Evolutionary conservation across 2,113 vertebrate genomes (phyloP), one percentile per base, ranked within the genome.

Genomic region (Struthio camelus): DNA sequence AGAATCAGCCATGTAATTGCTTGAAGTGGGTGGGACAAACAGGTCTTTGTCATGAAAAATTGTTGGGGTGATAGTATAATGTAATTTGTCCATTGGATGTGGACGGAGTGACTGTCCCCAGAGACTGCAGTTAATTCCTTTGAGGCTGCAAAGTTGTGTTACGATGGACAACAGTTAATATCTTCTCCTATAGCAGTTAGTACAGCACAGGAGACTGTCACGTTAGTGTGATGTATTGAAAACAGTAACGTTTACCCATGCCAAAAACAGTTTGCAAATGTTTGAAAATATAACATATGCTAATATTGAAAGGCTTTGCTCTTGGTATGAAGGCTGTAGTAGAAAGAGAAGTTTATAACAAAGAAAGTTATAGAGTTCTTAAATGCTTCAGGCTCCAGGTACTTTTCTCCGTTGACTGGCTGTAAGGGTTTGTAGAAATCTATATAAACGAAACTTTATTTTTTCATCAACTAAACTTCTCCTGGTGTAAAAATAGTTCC

Each of bases 11-110:
- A 28, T 61, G 4, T 0, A 28, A 11, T 36, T 14, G 11, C 3
- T 72, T 58, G 14, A 40, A 2, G 0, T 73, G 30, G 1, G 1
- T 14, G 25, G 9, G 28, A 25, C 25, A 19, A 22, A 9, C 16
- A 34, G 36, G 15, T n/a, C 2, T 64, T 42, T 7, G 20, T 58
- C 2, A 0, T 42, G n/a, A 67, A 16, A 27, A 75, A 9, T 36
- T 58, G 23, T 28, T 79, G 42, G 18, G 38, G 22, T 36, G 22
- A 42, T 83, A 36, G 18, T 82, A 42, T 40, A 9, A 5, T 23
- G 16, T 53, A 9, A 17, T 15, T 62, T 34, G 30, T 20, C 6
- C 1, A 3, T 11, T 11, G n/a, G 0, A 1, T 4, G 24, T 18
- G 23, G 17, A 12, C 24, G 9, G 36, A 25, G 23, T 71, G 28